These are phyloP conservation scores for Coregonus sp. DNA, from an alignment of 2,797 vertebrate genomes.

Conservation along the genomic window DNA sequence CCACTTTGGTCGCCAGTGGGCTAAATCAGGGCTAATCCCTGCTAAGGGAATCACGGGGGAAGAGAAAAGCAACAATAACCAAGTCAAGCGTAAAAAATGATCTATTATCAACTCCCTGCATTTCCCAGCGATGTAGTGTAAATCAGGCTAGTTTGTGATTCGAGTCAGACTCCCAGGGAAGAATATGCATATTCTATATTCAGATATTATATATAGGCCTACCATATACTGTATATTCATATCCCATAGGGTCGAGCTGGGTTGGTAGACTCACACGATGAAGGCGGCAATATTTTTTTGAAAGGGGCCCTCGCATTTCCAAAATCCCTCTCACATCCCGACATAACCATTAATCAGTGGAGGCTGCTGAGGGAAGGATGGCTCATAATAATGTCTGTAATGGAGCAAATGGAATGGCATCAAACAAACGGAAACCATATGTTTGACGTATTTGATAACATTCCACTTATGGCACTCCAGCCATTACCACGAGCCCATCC, in stretches of 20 bases:
- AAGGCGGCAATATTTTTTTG: constrained; percentile 90
- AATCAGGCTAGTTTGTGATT: constrained; percentile 98
- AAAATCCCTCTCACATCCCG: constrained; percentile 94
- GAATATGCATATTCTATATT: constrained; percentile 72
- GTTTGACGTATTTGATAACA: too few species aligned
- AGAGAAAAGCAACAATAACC: constrained; percentile 99
- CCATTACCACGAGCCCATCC: too few species aligned
- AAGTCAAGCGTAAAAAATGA: constrained; percentile 99
- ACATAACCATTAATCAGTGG: constrained; percentile 91
- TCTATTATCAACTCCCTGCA: constrained; percentile 97
- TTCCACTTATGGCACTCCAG: too few species aligned
- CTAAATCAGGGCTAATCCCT: constrained; percentile 99
- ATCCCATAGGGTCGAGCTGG: constrained; percentile 83
- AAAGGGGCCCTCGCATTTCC: constrained; percentile 87
- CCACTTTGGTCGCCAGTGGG: constrained; percentile 94
- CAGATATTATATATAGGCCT: too few species aligned
- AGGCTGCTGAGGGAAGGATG: too few species aligned
- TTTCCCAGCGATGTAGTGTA: constrained; percentile 99
- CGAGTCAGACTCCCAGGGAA: constrained; percentile 95
- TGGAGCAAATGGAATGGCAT: too few species aligned
- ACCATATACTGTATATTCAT: too few species aligned
- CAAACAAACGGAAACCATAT: too few species aligned
- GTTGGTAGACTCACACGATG: constrained; percentile 99
- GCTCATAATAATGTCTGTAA: too few species aligned
- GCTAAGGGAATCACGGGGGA: constrained; percentile 94